A percentile compares a stretch with the other conserved stretches of the same genome.
Conservation (phyloP, 2,797 vertebrate genomes). For the Galaxias olidus region DNA sequence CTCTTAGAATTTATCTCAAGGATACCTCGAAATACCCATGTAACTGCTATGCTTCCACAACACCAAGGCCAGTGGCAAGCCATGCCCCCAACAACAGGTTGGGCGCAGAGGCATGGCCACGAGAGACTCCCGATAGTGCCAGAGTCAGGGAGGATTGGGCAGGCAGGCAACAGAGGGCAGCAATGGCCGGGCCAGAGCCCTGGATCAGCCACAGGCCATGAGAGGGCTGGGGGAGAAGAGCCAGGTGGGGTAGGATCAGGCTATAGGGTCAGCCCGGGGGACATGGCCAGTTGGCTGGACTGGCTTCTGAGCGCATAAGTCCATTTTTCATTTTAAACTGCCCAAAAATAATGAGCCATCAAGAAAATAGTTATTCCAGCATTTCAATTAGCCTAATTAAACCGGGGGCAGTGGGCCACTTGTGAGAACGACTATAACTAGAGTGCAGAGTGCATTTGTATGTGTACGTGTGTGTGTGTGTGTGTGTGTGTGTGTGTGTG, state of each 20-base stretch:
- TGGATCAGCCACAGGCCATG: too few species aligned
- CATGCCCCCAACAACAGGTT: too few species aligned
- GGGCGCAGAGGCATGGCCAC: too few species aligned
- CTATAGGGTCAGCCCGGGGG: too few species aligned
- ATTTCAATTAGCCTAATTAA: constrained; percentile 78
- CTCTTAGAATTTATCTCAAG: constrained; percentile 51
- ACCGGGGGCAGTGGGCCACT: constrained; percentile 54
- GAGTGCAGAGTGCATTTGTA: constrained; percentile 27
- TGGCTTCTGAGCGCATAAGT: constrained; percentile 24
- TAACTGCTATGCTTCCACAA: constrained; percentile 40
- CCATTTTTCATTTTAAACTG: constrained; percentile 56
- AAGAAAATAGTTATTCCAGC: constrained; percentile 71
- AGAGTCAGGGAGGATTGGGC: too few species aligned
- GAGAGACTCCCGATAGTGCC: too few species aligned
- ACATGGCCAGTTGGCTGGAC: not conserved
- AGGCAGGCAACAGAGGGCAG: too few species aligned
- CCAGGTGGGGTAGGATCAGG: too few species aligned
- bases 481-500: constrained; percentile 16
- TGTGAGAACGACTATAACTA: constrained; percentile 49
- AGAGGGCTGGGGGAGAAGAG: too few species aligned
- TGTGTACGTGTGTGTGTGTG: constrained; percentile 12
- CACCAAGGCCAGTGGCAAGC: constrained; percentile 12
- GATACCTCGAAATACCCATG: constrained; percentile 37
- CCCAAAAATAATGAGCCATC: constrained; percentile 70
- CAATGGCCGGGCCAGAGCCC: too few species aligned